phyloP scores from a whole-genome alignment of 64 coral and sea anemone genomes.

The Porites lutea region DNA sequence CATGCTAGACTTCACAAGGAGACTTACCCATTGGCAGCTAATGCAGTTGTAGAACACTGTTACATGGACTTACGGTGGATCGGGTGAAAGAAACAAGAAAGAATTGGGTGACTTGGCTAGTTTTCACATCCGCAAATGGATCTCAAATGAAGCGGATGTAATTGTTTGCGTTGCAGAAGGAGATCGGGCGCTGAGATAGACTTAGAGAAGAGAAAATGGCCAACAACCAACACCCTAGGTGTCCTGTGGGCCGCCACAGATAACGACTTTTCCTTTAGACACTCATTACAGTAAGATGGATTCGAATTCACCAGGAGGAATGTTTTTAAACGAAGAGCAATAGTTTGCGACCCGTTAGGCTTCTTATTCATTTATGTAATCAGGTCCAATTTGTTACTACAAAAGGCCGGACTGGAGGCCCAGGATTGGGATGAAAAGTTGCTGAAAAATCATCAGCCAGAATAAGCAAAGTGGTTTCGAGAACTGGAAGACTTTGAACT shows the following conservation, averaged over 20 bases:
- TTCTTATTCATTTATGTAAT: conserved; percentile 61
- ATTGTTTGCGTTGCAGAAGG: neutral
- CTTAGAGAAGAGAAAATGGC: conserved; percentile 65
- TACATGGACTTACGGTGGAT: too few relatives aligned
- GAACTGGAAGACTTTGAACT: conserved; percentile 47
- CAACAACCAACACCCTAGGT: conserved; percentile 70
- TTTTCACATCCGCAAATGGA: too few relatives aligned
- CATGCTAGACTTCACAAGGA: too few relatives aligned
- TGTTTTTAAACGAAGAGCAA: conserved; percentile 27
- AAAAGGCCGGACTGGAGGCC: conserved; percentile 47
- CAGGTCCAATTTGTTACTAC: conserved; percentile 57
- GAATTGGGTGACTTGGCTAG: too few relatives aligned
- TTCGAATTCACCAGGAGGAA: conserved; percentile 72
- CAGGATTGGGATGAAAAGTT: conserved; percentile 36
- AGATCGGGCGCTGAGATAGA: conserved; percentile 65
- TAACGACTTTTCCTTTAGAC: conserved; percentile 55
- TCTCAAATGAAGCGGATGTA: too few relatives aligned
- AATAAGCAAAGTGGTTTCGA: conserved; percentile 58
- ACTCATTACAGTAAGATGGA: neutral
- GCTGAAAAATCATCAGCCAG: conserved; percentile 9
- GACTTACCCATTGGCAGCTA: too few relatives aligned
- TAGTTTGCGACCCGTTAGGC: conserved; percentile 20
- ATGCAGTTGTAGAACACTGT: too few relatives aligned
- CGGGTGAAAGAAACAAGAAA: too few relatives aligned
- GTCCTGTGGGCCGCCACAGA: conserved; percentile 55